These are phyloP conservation scores for Coelinius sp. DNA, from an alignment of 2,888 invertebrate genomes.

Conservation along the genomic window DNA sequence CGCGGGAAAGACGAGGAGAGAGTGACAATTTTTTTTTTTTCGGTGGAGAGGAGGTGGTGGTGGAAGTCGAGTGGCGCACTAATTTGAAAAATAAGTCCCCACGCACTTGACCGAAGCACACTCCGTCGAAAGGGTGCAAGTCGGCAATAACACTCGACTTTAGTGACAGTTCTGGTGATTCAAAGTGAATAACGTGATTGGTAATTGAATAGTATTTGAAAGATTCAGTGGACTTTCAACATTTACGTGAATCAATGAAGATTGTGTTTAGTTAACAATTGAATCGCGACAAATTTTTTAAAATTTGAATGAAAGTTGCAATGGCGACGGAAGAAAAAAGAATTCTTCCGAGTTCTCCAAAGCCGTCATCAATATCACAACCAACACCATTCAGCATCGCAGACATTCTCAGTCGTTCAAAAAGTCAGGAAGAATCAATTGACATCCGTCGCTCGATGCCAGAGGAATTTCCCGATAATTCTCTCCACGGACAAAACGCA, in stretches of 20 bases:
- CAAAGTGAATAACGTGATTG: constrained; percentile 14
- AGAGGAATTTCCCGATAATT: constrained; percentile 13
- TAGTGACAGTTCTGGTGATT: constrained; percentile 16
- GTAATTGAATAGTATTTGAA: neutral
- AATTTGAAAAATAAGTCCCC: constrained; percentile 67
- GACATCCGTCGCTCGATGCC: constrained; percentile 45
- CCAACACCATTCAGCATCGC: constrained; percentile 69
- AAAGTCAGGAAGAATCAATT: constrained; percentile 43
- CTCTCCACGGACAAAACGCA: neutral
- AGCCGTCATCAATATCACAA: constrained; percentile 53
- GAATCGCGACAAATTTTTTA: neutral
- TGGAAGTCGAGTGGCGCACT: constrained; percentile 57
- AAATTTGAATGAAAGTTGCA: constrained; percentile 5
- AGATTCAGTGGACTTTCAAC: neutral
- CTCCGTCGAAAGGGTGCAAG: constrained; percentile 62
- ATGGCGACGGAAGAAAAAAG: constrained; percentile 59
- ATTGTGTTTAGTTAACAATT: neutral
- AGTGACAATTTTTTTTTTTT: neutral
- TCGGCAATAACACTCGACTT: neutral
- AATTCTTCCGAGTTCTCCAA: constrained; percentile 55
- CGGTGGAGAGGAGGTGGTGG: constrained; percentile 30
- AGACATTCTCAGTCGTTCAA: constrained; percentile 64
- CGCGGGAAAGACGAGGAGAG: neutral
- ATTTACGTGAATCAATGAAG: constrained; percentile 7
- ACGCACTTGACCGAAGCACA: constrained; percentile 69